phyloP scores from a whole-genome alignment of 2,113 vertebrate genomes.

The Pollachius pollachius region DNA sequence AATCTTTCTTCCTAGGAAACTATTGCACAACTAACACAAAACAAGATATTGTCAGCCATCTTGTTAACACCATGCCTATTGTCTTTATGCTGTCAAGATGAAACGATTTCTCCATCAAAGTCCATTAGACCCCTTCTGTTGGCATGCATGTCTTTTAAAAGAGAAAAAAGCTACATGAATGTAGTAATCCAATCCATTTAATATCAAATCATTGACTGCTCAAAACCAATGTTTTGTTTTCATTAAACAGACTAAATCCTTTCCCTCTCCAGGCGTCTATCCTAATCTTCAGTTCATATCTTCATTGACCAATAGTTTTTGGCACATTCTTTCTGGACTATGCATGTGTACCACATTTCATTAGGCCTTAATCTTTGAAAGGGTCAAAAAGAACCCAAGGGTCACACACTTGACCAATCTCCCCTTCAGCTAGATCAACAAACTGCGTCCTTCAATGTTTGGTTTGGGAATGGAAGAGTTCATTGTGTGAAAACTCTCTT shows the following conservation, averaged over 20 bases:
- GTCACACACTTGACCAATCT: background rate
- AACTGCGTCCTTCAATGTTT: background rate
- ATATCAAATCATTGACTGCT: slow-evolving; percentile 27
- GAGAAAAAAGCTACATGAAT: slow-evolving; percentile 27
- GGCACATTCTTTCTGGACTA: slow-evolving; percentile 51
- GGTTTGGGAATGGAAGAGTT: background rate
- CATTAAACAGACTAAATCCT: slow-evolving; percentile 6
- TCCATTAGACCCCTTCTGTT: slow-evolving; percentile 26
- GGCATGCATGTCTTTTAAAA: slow-evolving; percentile 32
- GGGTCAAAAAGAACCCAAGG: slow-evolving; percentile 7
- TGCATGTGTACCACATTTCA: slow-evolving; percentile 19
- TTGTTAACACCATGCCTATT: slow-evolving; percentile 52
- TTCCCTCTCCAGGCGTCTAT: slow-evolving; percentile 18
- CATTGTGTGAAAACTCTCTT: slow-evolving; percentile 13
- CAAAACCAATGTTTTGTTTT: slow-evolving; percentile 15
- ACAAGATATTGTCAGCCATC: slow-evolving; percentile 44
- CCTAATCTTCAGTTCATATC: slow-evolving; percentile 8
- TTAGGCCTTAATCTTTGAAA: slow-evolving; percentile 10
- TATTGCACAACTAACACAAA: slow-evolving; percentile 85
- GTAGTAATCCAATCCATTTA: slow-evolving; percentile 43
- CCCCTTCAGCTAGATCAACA: background rate
- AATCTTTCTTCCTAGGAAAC: slow-evolving; percentile 40
- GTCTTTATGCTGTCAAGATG: slow-evolving; percentile 38
- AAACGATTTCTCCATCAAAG: background rate
- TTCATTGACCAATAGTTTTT: slow-evolving; percentile 42